Evolutionary conservation across 2,888 invertebrate species (phyloP).

Genomic region (Polyommatus iphigenia): DNA sequence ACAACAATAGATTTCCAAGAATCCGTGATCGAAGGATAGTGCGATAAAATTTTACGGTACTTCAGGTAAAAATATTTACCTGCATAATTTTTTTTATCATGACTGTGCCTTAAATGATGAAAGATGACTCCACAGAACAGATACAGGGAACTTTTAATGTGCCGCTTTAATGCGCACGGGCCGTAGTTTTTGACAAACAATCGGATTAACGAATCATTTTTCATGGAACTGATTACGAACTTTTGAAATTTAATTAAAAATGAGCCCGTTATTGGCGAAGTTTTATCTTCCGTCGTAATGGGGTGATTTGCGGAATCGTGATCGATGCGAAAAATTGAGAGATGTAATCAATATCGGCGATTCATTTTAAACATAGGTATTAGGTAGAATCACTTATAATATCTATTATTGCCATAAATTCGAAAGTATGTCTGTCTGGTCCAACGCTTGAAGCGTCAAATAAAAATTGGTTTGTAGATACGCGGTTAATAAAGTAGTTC

Average conservation of each 20-base stretch:
- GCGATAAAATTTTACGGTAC: too few species aligned
- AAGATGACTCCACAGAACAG: not conserved
- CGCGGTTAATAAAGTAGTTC: too few species aligned
- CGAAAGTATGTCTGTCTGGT: too few species aligned
- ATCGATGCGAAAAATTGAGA: constrained; percentile 3
- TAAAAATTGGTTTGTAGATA: too few species aligned
- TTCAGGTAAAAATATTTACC: too few species aligned
- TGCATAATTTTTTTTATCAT: not conserved
- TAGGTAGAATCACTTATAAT: not conserved
- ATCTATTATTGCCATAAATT: not conserved
- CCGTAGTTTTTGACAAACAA: constrained; percentile 18
- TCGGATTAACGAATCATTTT: constrained; percentile 21
- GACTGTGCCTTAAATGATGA: not conserved
- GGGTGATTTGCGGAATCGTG: constrained; percentile 8
- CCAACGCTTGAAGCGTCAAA: too few species aligned
- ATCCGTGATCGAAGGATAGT: too few species aligned
- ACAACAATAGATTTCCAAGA: too few species aligned
- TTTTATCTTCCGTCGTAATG: constrained; percentile 13
- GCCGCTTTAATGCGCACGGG: constrained; percentile 14
- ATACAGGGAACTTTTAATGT: not conserved
- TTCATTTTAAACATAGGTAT: too few species aligned
- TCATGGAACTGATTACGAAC: constrained; percentile 27
- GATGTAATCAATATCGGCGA: not conserved
- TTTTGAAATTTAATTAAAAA: constrained; percentile 28
- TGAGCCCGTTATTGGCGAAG: constrained; percentile 16